These are phyloP conservation scores for Albula glossodonta DNA, from an alignment of 2,113 vertebrate genomes.

Conservation along the genomic window DNA sequence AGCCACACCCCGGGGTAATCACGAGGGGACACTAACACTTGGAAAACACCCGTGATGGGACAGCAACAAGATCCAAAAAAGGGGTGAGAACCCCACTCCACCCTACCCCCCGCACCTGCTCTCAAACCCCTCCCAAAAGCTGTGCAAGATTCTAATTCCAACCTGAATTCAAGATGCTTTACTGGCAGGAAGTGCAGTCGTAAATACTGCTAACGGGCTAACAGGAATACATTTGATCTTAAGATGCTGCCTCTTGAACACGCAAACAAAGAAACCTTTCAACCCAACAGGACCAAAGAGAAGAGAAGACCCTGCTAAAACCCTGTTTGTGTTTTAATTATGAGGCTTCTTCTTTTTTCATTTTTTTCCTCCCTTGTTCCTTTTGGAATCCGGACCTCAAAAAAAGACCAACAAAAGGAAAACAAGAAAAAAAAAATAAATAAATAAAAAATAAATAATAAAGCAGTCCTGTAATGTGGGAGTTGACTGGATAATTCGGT, in stretches of 20 bases:
- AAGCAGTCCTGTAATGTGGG: neutral
- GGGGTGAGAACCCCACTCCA: neutral
- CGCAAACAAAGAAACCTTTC: neutral
- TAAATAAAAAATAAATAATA: neutral
- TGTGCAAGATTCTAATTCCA: neutral
- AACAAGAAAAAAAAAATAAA: too few relatives aligned
- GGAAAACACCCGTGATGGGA: neutral
- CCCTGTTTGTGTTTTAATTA: neutral
- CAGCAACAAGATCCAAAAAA: neutral
- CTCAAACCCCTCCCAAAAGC: neutral
- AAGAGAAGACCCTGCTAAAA: neutral
- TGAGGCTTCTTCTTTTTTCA: neutral
- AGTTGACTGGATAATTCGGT: neutral
- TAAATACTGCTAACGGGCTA: too few relatives aligned
- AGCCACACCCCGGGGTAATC: neutral
- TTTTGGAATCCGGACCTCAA: too few relatives aligned
- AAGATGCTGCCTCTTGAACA: neutral
- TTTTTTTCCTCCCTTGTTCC: neutral
- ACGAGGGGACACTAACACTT: neutral
- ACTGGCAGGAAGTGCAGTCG: too few relatives aligned
- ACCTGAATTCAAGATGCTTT: too few relatives aligned
- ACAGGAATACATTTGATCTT: neutral
- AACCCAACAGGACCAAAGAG: neutral
- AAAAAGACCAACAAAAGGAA: neutral
- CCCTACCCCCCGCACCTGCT: neutral